Percentiles rank a stretch among this genome's conserved stretches.
These are phyloP conservation scores for Penaeus vannamei DNA, from an alignment of 1,140 invertebrate genomes.

Conservation along the genomic window DNA sequence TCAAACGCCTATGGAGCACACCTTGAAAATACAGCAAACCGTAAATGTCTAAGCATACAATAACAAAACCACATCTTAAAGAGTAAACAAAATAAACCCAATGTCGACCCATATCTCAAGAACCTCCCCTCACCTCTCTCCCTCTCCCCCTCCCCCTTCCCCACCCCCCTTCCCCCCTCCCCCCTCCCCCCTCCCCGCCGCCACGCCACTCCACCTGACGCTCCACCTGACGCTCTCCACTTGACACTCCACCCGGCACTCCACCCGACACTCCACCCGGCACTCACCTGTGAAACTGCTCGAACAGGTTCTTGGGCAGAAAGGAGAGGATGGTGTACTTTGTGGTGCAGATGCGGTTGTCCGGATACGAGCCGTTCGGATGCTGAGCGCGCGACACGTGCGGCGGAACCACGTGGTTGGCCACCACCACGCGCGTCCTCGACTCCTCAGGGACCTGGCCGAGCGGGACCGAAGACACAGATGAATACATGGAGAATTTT, in stretches of 20 bases:
- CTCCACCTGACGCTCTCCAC: neutral
- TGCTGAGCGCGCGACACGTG: constrained; percentile 84
- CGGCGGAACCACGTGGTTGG: constrained; percentile 86
- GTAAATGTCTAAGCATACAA: no score
- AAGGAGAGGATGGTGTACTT: constrained; percentile 97
- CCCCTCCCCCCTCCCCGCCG: neutral
- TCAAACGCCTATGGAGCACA: no score
- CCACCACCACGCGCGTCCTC: constrained; percentile 81
- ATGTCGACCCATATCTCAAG: neutral
- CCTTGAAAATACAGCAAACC: no score
- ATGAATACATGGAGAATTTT: constrained; percentile 75
- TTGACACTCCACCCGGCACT: neutral
- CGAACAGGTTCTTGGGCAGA: constrained; percentile 95
- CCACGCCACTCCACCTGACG: neutral
- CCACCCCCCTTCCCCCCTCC: neutral
- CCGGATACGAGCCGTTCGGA: constrained; percentile 84
- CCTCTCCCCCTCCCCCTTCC: neutral
- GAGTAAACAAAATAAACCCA: neutral
- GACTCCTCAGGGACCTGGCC: constrained; percentile 78
- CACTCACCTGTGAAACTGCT: constrained; percentile 90
- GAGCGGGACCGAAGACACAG: constrained; percentile 70
- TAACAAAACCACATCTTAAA: neutral
- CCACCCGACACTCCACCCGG: no score
- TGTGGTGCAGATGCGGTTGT: constrained; percentile 91
- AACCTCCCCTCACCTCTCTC: neutral